These are phyloP conservation scores for Amblyopsis rosae DNA, from an alignment of 2,113 vertebrate genomes.

Conservation along the genomic window DNA sequence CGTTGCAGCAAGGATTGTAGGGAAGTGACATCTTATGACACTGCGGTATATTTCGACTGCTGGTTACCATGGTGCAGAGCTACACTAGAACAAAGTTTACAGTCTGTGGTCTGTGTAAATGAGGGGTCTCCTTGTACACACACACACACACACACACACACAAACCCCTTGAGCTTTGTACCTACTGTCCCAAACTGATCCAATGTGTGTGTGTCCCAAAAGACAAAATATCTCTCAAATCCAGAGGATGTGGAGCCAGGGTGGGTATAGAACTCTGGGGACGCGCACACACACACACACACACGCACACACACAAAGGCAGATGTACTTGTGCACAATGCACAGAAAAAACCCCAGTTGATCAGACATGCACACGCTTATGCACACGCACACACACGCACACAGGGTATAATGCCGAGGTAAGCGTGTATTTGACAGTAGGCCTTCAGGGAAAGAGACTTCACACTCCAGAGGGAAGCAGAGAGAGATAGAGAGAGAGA, in stretches of 20 bases:
- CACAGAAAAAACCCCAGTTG: neutral
- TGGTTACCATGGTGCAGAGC: neutral
- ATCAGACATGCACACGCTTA: neutral
- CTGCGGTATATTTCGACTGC: neutral
- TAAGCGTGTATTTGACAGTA: slow-evolving; percentile 69
- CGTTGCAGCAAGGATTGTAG: too few species aligned
- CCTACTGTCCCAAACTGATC: slow-evolving; percentile 12
- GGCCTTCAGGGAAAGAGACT: slow-evolving; percentile 67
- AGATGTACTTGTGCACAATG: neutral
- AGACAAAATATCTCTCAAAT: slow-evolving; percentile 57
- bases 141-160: neutral
- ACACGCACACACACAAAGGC: neutral
- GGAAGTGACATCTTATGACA: too few species aligned
- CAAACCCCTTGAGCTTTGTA: slow-evolving; percentile 10
- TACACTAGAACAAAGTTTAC: neutral
- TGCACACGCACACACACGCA: slow-evolving; percentile 9
- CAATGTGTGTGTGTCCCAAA: slow-evolving; percentile 43
- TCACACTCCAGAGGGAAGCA: slow-evolving; percentile 41
- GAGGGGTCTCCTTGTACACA: neutral
- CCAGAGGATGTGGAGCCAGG: slow-evolving; percentile 43
- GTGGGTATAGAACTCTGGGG: slow-evolving; percentile 23
- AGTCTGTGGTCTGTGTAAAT: slow-evolving; percentile 18
- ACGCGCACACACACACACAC: slow-evolving; percentile 1
- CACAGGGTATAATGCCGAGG: slow-evolving; percentile 57
- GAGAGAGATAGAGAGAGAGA: neutral